Evolutionary conservation across 2,797 vertebrate genomes (phyloP).

Genomic region (Crypturellus tataupa): DNA sequence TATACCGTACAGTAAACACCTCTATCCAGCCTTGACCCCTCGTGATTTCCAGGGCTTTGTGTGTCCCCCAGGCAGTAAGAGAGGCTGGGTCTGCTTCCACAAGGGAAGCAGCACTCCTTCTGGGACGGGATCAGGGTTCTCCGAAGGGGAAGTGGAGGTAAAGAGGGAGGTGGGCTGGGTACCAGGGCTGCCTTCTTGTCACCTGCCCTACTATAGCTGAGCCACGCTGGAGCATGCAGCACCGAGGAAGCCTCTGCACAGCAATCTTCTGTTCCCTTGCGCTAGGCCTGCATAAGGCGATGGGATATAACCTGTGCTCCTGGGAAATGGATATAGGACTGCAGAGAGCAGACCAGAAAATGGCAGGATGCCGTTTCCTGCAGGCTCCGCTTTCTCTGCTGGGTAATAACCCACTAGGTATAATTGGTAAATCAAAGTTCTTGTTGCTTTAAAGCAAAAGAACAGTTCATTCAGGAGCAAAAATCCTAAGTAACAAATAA

Average conservation of each 20-base stretch:
- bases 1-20: no score
- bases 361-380: background rate
- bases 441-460: slow-evolving; percentile 19
- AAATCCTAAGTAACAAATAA: slow-evolving; percentile 34
- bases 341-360: background rate
- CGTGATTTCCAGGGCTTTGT: background rate
- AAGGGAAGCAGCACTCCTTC: background rate
- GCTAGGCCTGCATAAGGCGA: background rate
- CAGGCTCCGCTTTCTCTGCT: background rate
- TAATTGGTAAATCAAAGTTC: background rate
- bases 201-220: accelerated
- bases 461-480: background rate
- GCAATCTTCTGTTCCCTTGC: accelerated
- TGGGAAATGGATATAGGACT: background rate
- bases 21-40: accelerated
- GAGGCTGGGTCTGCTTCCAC: background rate
- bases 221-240: background rate
- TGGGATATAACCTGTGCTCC: background rate
- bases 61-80: no score
- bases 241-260: background rate
- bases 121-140: background rate
- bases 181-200: background rate
- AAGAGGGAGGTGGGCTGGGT: background rate
- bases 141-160: background rate
- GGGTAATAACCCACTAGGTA: background rate